These are phyloP conservation scores for Prunella strophiata DNA, from an alignment of 2,797 vertebrate species.

Conservation along the genomic window DNA sequence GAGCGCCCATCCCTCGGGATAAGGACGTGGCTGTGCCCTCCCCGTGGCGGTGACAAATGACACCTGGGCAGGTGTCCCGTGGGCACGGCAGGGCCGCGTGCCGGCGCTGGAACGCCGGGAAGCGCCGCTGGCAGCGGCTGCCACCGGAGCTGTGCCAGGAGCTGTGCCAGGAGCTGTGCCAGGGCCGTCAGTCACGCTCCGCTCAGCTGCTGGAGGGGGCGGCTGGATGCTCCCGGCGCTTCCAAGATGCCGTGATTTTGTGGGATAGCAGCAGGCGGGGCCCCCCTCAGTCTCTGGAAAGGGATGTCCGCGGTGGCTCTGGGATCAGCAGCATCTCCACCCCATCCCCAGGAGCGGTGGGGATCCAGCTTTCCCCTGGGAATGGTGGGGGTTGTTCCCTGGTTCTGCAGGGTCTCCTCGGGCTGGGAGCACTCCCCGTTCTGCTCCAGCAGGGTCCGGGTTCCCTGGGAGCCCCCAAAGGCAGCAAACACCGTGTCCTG, in stretches of 20 bases:
- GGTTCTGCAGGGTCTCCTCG: too few relatives aligned
- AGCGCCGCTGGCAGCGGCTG: not conserved
- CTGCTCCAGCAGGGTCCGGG: too few relatives aligned
- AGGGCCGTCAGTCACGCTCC: slow-evolving; percentile 10
- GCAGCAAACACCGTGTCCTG: accelerated
- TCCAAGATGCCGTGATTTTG: not conserved
- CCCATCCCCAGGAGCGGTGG: accelerated
- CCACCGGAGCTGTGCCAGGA: not conserved
- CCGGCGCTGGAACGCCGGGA: not conserved
- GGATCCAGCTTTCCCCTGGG: not conserved
- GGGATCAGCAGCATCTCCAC: not conserved
- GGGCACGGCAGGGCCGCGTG: not conserved
- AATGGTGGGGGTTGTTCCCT: accelerated
- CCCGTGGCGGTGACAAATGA: accelerated
- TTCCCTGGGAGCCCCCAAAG: not conserved
- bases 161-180: not conserved
- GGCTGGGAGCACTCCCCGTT: not conserved
- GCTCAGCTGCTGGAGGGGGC: slow-evolving; percentile 30
- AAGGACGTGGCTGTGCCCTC: accelerated
- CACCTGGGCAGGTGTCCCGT: not conserved
- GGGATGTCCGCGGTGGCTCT: accelerated
- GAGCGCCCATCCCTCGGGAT: accelerated
- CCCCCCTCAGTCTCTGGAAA: accelerated
- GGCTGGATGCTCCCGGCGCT: not conserved
- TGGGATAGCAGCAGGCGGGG: accelerated